A percentile compares a stretch with the other conserved stretches of the same genome.
phyloP scores from a whole-genome alignment of 2,113 vertebrate species.

The Emydocephalus ijimae region DNA sequence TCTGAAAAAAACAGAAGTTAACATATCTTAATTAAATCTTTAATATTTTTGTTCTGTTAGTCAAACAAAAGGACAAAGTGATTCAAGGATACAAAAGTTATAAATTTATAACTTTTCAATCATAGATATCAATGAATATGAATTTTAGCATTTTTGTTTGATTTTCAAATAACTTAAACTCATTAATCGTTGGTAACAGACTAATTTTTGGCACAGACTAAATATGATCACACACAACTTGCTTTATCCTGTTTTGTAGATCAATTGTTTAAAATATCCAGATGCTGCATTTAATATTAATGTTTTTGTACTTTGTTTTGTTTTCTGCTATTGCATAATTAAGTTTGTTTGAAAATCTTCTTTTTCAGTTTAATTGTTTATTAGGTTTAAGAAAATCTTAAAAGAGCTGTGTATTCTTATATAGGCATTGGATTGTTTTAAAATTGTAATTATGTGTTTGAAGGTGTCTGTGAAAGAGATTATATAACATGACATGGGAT shows the following conservation, averaged over 20 bases:
- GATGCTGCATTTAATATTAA: background rate
- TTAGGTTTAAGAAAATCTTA: background rate
- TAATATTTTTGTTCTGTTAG: background rate
- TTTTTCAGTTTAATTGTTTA: background rate
- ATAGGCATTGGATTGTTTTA: background rate
- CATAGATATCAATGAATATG: background rate
- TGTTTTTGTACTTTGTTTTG: background rate
- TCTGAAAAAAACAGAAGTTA: background rate
- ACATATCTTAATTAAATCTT: background rate
- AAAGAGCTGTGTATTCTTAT: background rate
- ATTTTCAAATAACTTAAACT: background rate
- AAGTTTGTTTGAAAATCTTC: background rate
- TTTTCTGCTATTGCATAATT: background rate
- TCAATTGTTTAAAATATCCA: slow-evolving; percentile 4
- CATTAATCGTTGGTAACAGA: background rate
- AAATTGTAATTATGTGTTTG: background rate
- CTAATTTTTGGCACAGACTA: background rate
- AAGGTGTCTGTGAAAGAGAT: background rate
- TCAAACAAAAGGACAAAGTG: background rate
- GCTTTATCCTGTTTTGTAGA: background rate
- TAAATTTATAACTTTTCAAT: background rate
- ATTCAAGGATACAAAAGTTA: background rate
- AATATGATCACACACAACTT: background rate
- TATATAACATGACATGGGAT: background rate
- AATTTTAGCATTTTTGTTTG: background rate